Base-by-base conservation (phyloP, 2,113 vertebrate genomes). In the Hymenochirus boettgeri region DNA sequence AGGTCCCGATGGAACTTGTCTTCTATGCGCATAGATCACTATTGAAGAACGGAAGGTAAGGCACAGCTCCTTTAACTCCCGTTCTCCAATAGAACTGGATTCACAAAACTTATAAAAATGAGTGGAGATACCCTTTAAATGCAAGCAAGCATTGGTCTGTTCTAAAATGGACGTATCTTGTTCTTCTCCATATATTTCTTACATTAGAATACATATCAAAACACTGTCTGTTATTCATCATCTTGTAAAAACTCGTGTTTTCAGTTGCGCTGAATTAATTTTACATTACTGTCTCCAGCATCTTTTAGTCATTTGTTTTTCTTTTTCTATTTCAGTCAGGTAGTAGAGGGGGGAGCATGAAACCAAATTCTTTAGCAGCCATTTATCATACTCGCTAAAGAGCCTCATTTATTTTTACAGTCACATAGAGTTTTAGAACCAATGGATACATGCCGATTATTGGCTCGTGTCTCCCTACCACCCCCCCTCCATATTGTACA, bases 401-500 rank as follows among this genome's bases (percentile, higher is more conserved):
- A 21, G 71, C 66, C 72, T 75, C 72, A 75, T 82, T 77, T 82
- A 80, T 84, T 85, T 79, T 74, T 72, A 76, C 77, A 77, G 77
- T 78, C 82, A 79, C 77, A 74, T 67, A 73, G 54, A 62, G 73
- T 77, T 82, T 79, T 79, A 81, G 73, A 83, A 82, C 83, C 80
- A 81, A 74, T 19, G 72, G 77, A 60, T 87, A 75, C 75, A 75
- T 39, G 72, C 73, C 6, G 75, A 75, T 77, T 83, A 75, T 79
- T 77, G 70, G 74, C 79, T 73, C 65, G 67, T 54, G 72, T 80
- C 84, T 79, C 15, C n/a, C n/a, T n/a, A n/a, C n/a, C n/a, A n/a
- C 79, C 80, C 26, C 23, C 29, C 54, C n/a, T 35, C 42, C 45
- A 57, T 80, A 70, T 82, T 84, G 75, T 75, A 74, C 78, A 80